Evolutionary conservation across 2,797 vertebrate genomes (phyloP), one percentile per base, ranked within the genome.

Genomic region (Neosilurus hyrtlii): DNA sequence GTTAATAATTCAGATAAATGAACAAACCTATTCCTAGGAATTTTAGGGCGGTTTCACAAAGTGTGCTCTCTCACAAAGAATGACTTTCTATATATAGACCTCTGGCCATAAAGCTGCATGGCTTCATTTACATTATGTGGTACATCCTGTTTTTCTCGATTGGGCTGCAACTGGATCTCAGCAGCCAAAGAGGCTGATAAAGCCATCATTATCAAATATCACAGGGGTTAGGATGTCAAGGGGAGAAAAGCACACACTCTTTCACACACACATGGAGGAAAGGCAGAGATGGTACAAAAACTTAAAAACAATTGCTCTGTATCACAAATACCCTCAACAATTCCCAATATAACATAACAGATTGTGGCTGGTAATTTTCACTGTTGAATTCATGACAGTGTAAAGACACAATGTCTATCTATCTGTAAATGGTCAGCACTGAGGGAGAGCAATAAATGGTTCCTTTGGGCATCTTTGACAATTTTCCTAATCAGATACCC

Each of bases 201-300:
- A 85, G 61, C 81, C 80, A 61, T 80, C 78, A 85, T 85, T 73
- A 85, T 85, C 81, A 79, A 82, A 74, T 85, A 82, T 85, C 84
- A 82, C 67, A 82, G 68, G 76, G 83, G 84, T 85, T 73, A 85
- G 67, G 67, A 79, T 79, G 80, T 85, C 81, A 83, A 83, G 76
- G 77, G 71, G 70, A 76, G 70, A 79, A 56, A 56, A 66, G 56
- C 63, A 80, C 81, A 75, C 5, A 15, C 52, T 8, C 79, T 14
- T n/a, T 16, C 56, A 30, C 16, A 49, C 14, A 71, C 3, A 30
- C 22, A 71, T 4, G 4, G 9, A 72, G 80, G 15, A 35, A 72
- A 83, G 56, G 79, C 6, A 81, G 4, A 57, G 9, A 52, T 4
- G n/a, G 18, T 9, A 75, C 37, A 66, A 26, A 65, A 43, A 43